Evolutionary conservation across 2,113 vertebrate genomes (phyloP).

Genomic region (Hyaena hyaena): DNA sequence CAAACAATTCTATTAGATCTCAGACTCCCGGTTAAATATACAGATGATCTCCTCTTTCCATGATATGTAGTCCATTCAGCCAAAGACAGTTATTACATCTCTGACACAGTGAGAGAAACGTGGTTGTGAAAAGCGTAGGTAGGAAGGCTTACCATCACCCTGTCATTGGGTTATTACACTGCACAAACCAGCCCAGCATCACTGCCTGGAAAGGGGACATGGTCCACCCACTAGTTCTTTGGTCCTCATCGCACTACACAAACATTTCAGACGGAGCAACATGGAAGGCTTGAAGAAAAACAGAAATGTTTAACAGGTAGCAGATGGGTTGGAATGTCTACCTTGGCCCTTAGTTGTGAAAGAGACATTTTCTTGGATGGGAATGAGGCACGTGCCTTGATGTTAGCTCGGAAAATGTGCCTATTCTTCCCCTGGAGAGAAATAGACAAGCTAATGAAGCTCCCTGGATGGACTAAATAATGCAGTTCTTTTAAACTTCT

Average conservation of each 20-base stretch:
- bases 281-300: neutral
- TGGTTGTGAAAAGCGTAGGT: neutral
- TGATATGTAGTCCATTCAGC: neutral
- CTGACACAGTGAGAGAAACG: neutral
- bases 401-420: neutral
- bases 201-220: neutral
- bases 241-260: neutral
- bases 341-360: neutral
- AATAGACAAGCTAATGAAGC: neutral
- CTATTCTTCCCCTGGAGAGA: neutral
- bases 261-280: neutral
- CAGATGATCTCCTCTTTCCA: neutral
- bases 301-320: neutral
- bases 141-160: neutral
- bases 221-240: no score
- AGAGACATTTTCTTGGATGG: neutral
- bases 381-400: neutral
- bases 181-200: neutral
- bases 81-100: neutral
- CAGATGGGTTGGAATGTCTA: neutral
- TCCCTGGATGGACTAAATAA: neutral
- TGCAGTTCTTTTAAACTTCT: neutral
- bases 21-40: neutral
- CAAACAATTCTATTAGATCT: neutral
- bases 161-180: rapidly evolving